Base-by-base conservation (phyloP, 2,113 vertebrate species). In the Lethenteron reissneri region DNA sequence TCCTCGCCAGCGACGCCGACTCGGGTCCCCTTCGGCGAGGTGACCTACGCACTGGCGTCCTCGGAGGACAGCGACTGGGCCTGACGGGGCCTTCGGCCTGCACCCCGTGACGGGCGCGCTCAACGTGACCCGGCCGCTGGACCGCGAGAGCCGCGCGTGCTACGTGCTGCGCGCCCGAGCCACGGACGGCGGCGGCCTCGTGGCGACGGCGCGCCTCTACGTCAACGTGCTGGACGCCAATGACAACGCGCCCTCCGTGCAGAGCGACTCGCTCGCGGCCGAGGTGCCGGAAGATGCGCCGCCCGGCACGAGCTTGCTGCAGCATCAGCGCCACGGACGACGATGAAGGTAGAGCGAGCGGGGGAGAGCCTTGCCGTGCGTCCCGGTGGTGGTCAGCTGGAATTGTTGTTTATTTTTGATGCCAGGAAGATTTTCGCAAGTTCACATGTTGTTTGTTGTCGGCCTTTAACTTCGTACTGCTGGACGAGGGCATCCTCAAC, bases 171-270 rank as follows among this genome's bases (percentile, higher is more conserved):
- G 84, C 0, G 83, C 87, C 0, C 81, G 76, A 5, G 91, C 92
- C 0, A 81, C 77, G 77, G 94, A 99, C 0, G 94, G 94, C 0
- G 91, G 91, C 0, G 88, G 88, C 1, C 90, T 88, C 57, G 80
- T 81, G 75, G 83, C 88, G 56, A 73, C 79, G 2, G 80, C 89
- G 70, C 80, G 94, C 59, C 88, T 91, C 60, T 99, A 99, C 74
- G 95, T 99, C 80, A 99, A 96, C 64, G 78, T 99, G 14, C 73
- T 96, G 74, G 94, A 97, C 4, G 71, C 92, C 62, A 99, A 99
- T 0, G 94, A 99, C 74, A 95, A 94, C 76, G 72, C 83, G 0
- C 94, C 94, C 0, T 1, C 82, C 71, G 96, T 99, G 68, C 83
- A 83, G 80, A 75, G 71, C 74, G 77, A 73, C 8, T 76, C 80